Percentiles rank a stretch among this genome's conserved stretches.
Evolutionary conservation across 2,113 vertebrate species (phyloP).

Genomic region (Tyto alba): DNA sequence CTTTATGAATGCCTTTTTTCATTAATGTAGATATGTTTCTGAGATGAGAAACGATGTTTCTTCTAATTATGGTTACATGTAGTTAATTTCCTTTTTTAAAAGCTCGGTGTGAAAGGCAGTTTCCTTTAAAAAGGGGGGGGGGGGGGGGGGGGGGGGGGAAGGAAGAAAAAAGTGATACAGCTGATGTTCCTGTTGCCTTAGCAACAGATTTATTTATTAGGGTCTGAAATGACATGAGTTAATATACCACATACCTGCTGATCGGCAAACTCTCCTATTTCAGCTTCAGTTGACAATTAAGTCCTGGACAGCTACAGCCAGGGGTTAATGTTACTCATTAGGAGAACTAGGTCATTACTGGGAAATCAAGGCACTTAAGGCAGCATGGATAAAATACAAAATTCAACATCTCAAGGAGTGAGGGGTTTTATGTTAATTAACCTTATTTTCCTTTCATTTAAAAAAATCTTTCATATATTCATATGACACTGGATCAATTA

Average conservation of each 20-base stretch:
- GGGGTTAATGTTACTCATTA: constrained; percentile 99
- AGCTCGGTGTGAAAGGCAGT: constrained; percentile 79
- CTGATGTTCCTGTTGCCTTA: constrained; percentile 79
- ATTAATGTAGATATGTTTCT: constrained; percentile 74
- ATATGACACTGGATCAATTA: constrained; percentile 95
- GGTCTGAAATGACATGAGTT: constrained; percentile 87
- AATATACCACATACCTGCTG: constrained; percentile 95
- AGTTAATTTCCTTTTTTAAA: constrained; percentile 75
- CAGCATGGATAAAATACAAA: constrained; percentile 88
- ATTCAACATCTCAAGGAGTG: constrained; percentile 93
- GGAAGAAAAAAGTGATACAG: constrained; percentile 68
- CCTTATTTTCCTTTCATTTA: constrained; percentile 94
- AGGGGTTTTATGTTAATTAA: constrained; percentile 99
- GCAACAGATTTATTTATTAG: constrained; percentile 92
- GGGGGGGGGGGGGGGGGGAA: no score
- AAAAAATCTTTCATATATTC: constrained; percentile 89
- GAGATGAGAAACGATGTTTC: constrained; percentile 76
- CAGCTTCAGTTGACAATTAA: constrained; percentile 98
- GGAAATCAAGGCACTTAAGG: constrained; percentile 99
- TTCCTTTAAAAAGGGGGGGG: constrained; percentile 48
- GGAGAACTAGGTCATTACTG: constrained; percentile 99
- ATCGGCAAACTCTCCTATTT: constrained; percentile 86
- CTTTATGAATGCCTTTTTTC: constrained; percentile 61
- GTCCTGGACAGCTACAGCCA: constrained; percentile 99
- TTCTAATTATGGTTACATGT: constrained; percentile 85